These are phyloP conservation scores for Callaeas wilsoni DNA, from an alignment of 2,113 vertebrate species.

Conservation along the genomic window DNA sequence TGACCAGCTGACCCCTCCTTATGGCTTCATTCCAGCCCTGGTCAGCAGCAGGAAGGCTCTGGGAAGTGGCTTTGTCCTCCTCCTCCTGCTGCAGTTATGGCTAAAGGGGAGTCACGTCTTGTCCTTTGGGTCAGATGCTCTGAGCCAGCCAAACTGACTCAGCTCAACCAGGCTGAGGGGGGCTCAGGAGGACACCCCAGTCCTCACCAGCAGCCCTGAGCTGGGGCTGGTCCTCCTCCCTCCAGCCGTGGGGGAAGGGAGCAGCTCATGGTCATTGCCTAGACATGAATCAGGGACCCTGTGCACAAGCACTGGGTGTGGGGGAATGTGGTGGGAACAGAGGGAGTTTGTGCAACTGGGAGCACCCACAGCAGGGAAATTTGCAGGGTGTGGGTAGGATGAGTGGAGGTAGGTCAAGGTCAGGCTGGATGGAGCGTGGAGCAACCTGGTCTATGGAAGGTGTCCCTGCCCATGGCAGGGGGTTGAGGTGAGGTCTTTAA, in stretches of 20 bases:
- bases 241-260: neutral
- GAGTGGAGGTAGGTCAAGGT: neutral
- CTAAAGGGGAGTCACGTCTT: neutral
- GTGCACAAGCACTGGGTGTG: no score
- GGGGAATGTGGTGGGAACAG: rapidly evolving
- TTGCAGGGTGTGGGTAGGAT: neutral
- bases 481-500: neutral
- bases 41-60: neutral
- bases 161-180: neutral
- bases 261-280: neutral
- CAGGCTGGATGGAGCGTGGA: neutral
- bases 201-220: neutral
- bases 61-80: neutral
- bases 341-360: neutral
- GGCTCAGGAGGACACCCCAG: neutral
- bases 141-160: neutral
- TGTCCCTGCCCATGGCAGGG: neutral
- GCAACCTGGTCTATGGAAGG: neutral
- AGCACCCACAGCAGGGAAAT: neutral
- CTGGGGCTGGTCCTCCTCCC: neutral
- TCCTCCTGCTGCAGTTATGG: neutral
- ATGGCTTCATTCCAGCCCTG: neutral
- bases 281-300: neutral
- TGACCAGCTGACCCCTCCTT: neutral
- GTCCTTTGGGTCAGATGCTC: neutral